A percentile compares a stretch with the other conserved stretches of the same genome.
These are phyloP conservation scores for Scelioninae gen. 2 DNA, from an alignment of 2,888 invertebrate species.

Conservation along the genomic window DNA sequence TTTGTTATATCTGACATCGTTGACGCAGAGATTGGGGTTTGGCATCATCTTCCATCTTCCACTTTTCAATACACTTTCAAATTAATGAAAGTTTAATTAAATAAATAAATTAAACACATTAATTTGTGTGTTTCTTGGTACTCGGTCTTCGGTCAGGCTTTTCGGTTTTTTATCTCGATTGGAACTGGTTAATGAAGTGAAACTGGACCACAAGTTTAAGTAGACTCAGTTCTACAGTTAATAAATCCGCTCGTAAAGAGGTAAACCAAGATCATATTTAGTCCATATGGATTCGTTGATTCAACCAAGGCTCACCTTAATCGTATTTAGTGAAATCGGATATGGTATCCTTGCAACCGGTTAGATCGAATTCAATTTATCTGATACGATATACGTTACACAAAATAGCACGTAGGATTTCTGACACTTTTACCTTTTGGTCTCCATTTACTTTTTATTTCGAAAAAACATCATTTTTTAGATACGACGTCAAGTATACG, in stretches of 20 bases:
- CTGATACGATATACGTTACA: neutral
- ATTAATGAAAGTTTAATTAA: too few species aligned
- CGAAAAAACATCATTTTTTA: too few species aligned
- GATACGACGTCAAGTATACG: too few species aligned
- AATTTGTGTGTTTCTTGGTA: neutral
- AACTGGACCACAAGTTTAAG: constrained; percentile 22
- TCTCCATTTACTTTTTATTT: too few species aligned
- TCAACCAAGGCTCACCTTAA: constrained; percentile 15
- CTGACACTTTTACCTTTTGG: too few species aligned
- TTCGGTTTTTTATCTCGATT: constrained; percentile 7
- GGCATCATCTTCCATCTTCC: constrained; percentile 10
- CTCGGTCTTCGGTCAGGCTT: constrained; percentile 12
- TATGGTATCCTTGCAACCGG: constrained; percentile 21
- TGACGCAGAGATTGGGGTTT: constrained; percentile 6
- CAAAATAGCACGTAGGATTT: neutral
- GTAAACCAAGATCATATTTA: constrained; percentile 9
- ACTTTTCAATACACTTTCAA: constrained; percentile 15
- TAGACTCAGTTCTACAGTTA: neutral
- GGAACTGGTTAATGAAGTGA: neutral
- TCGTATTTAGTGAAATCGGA: constrained; percentile 31
- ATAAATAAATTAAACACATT: too few species aligned
- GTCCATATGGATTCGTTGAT: constrained; percentile 11
- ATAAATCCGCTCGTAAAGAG: too few species aligned
- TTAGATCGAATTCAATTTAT: constrained; percentile 5
- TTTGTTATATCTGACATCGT: constrained; percentile 41